Base-by-base conservation (phyloP, 2,113 vertebrate genomes). In the Nothobranchius kuhntae region DNA sequence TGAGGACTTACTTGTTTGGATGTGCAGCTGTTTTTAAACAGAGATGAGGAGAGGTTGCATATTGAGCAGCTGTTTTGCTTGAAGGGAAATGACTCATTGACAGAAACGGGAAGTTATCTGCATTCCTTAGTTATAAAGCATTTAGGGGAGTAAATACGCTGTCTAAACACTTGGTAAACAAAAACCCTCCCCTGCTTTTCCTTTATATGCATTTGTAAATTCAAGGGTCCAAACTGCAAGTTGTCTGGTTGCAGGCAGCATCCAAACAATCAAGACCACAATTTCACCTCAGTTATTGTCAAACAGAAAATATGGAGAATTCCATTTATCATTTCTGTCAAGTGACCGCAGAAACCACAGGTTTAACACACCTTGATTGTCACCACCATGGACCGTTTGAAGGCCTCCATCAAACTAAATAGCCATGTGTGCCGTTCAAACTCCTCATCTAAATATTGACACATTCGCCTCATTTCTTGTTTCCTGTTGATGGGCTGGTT, bases 371-470 rank as follows among this genome's bases (percentile, higher is more conserved):
- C 46, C 53, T 50, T 76, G 70, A 75, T 44, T 73, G 73, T 45
- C 51, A 66, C 21, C 52, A 73, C 38, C 11, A 44, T 52, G 40
- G 54, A 44, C 47, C 36, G 51, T 42, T 73, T 83, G 56, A 70
- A 81, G 78, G 59, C 58, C 40, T 71, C 51, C 13, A 48, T 64
- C 71, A 55, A 84, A 78, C 57, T 46, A 72, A 78, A 82, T 44
- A 48, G 13, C 9, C 54, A 44, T 24, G 21, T 44, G 30, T 68
- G 62, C 52, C 71, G 53, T 14, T 24, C 57, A 70, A 55, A 46
- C n/a, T 46, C 48, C 72, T 74, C 46, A 45, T 73, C 50, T 87
- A 89, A 88, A 90, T 82, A 88, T 85, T 89, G 87, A 86, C 74
- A 77, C 66, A 48, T 83, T 65, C 72, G 72, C 65, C 55, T 67